Evolutionary conservation across 2,888 invertebrate species (phyloP), one percentile per base, ranked within the genome.

Genomic region (Tipula unca): DNA sequence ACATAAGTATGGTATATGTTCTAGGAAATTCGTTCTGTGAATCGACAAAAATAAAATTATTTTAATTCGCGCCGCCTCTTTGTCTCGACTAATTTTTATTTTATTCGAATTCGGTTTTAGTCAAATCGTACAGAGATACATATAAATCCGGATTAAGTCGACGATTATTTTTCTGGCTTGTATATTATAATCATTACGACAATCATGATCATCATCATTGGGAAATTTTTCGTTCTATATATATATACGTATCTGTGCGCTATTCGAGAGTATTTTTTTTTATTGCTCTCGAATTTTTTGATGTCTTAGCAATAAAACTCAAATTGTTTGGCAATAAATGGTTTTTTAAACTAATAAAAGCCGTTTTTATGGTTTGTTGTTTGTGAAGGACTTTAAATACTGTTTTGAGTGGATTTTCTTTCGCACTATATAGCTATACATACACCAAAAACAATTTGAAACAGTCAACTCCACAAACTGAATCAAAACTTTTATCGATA

Each of bases 1-100:
- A 6, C 6, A 32, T 17, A 48, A 48, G 6, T 32, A 48, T 17
- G 6, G 48, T 48, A 48, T 48, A n/a, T n/a, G n/a, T n/a, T n/a
- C n/a, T 48, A 69, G 25, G 69, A 69, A 48, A 48, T 17, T 48
- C 48, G 17, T 20, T 69, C 25, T 69, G 48, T 17, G 25, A 69
- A 69, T 69, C 69, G 25, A 69, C 69, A 25, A 69, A 25, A 69
- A 25, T 3, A 69, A 69, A 69, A 69, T 25, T 17, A 48, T 17
- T 17, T 54, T 54, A 54, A 54, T 54, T 8, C 25, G 8, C 69
- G 69, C 25, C 69, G 69, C 69, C 69, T 69, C 10, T 25, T 69
- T 69, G 69, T 69, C 69, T 69, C 69, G 69, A 69, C 69, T 69
- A 69, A 69, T 69, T 69, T 48, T 48, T 48, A 48, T 48, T 48